Evolutionary conservation across 2,888 invertebrate species (phyloP).

Genomic region (Athalia rosae): DNA sequence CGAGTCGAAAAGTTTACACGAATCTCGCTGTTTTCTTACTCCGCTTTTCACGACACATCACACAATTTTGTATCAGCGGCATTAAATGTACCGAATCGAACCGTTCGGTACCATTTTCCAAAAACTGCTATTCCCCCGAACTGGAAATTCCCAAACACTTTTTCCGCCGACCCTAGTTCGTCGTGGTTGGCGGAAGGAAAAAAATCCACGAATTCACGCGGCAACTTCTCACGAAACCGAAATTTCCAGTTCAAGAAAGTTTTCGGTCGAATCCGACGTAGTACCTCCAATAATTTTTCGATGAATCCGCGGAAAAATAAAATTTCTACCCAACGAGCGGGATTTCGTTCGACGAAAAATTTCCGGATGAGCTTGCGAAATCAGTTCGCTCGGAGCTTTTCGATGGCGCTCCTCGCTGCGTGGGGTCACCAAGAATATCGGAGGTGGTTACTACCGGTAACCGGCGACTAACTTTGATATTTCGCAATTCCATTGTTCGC

Average conservation of each 20-base stretch:
- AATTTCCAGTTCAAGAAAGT: conserved; percentile 32
- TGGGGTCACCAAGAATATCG: background rate
- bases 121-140: too few species aligned
- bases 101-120: background rate
- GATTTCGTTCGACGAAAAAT: conserved; percentile 10
- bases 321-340: background rate
- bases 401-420: background rate
- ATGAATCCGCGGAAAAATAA: background rate
- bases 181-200: conserved; percentile 22
- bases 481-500: conserved; percentile 73
- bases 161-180: background rate
- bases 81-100: conserved; percentile 22
- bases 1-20: conserved; percentile 2
- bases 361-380: background rate
- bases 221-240: conserved; percentile 16
- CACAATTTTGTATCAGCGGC: background rate
- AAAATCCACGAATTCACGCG: background rate
- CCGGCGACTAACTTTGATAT: conserved; percentile 69
- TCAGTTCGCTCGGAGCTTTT: too few species aligned
- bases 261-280: conserved; percentile 5
- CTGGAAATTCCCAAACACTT: too few species aligned
- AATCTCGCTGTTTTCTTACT: conserved; percentile 8
- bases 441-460: conserved; percentile 1
- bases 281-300: conserved; percentile 18
- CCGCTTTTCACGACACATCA: background rate